These are phyloP conservation scores for Anthopleura sola DNA, from an alignment of 64 coral and sea anemone species.

Conservation along the genomic window DNA sequence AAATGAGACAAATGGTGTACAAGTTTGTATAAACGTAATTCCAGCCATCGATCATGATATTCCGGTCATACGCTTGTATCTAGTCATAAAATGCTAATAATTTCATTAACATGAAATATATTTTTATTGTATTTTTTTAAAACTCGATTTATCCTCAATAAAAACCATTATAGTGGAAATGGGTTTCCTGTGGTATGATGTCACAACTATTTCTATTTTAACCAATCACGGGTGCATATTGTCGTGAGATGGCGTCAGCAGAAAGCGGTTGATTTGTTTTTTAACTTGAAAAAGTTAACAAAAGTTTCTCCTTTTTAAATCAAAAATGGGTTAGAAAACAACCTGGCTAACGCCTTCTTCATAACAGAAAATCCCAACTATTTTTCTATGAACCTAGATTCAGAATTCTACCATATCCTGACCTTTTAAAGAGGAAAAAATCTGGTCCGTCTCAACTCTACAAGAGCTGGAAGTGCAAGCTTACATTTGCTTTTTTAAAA, in stretches of 20 bases:
- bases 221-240: background rate
- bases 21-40: background rate
- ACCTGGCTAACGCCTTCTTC: background rate
- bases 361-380: background rate
- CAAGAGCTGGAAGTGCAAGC: conserved; percentile 15
- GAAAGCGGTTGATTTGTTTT: background rate
- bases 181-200: conserved; percentile 4
- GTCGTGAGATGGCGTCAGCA: conserved; percentile 1
- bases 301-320: background rate
- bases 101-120: background rate
- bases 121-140: background rate
- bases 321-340: background rate
- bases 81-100: background rate
- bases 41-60: background rate
- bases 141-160: background rate
- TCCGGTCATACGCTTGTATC: background rate
- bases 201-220: background rate
- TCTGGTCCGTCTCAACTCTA: background rate
- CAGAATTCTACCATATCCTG: background rate
- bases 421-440: background rate
- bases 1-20: background rate
- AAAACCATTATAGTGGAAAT: too few relatives aligned
- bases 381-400: background rate
- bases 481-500: background rate
- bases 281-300: background rate